A percentile compares a stretch with the other conserved stretches of the same genome.
Conservation (phyloP, 2,113 vertebrate species). For the Leuciscus idus region DNA sequence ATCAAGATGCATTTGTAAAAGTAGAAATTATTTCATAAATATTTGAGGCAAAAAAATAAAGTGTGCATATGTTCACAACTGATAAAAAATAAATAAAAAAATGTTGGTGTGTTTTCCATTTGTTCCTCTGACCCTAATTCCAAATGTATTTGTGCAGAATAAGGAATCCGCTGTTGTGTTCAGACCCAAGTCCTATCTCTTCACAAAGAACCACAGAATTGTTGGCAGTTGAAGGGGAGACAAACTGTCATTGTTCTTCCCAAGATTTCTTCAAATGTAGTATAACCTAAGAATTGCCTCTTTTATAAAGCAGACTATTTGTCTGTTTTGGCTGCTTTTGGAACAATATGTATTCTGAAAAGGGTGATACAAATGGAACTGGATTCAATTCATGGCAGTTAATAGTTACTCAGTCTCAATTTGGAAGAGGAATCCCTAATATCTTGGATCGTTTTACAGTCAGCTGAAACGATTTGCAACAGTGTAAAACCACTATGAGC, state of each 20-base stretch:
- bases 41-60: too few species aligned
- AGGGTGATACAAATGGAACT: not conserved
- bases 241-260: slow-evolving; percentile 6
- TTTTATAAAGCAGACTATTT: not conserved
- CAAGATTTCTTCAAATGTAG: not conserved
- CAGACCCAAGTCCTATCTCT: not conserved
- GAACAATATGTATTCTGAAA: not conserved
- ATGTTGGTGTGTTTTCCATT: not conserved
- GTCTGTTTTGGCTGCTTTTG: not conserved
- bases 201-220: slow-evolving; percentile 6
- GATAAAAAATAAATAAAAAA: not conserved
- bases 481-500: not conserved
- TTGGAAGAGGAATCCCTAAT: not conserved
- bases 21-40: too few species aligned
- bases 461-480: not conserved
- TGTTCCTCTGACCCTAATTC: not conserved
- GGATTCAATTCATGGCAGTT: not conserved
- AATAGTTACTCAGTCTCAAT: not conserved
- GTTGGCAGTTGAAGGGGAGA: not conserved
- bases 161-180: slow-evolving; percentile 4
- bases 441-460: not conserved
- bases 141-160: not conserved
- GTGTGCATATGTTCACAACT: not conserved
- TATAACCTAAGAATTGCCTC: not conserved
- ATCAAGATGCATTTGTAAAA: too few species aligned